Percentiles rank a stretch among this genome's conserved stretches.
Evolutionary conservation across 2,797 vertebrate species (phyloP).

Genomic region (Podarcis lilfordi): DNA sequence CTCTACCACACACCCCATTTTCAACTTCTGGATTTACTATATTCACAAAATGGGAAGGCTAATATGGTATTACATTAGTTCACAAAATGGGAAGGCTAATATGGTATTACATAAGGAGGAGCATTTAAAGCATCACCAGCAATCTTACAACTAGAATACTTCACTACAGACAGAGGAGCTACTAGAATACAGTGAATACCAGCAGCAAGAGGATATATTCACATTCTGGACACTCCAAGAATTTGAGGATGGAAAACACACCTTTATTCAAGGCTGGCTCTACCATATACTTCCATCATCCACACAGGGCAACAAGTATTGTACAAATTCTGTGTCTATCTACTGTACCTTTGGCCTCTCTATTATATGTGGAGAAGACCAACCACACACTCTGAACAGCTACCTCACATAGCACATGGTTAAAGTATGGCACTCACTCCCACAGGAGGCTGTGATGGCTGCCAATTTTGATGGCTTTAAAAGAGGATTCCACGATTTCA

Average conservation of each 20-base stretch:
- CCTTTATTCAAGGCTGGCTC: neutral
- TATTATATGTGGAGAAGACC: neutral
- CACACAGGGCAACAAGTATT: neutral
- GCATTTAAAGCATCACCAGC: neutral
- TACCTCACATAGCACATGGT: too few species aligned
- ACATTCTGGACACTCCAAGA: neutral
- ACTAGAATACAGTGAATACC: neutral
- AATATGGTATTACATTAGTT: neutral
- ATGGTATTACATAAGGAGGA: neutral
- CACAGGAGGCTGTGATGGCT: neutral
- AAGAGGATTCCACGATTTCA: neutral
- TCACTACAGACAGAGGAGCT: neutral
- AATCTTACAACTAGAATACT: neutral
- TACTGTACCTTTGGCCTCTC: neutral
- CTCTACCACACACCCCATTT: too few species aligned
- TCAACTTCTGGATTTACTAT: neutral
- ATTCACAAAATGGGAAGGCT: neutral
- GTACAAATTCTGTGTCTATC: neutral
- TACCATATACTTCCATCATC: neutral
- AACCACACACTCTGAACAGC: neutral
- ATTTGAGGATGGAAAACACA: neutral
- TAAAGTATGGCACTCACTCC: too few species aligned
- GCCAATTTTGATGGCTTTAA: neutral
- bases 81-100: neutral
- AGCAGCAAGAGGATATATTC: neutral